Evolutionary conservation across 2,113 vertebrate species (phyloP), one percentile per base, ranked within the genome.

Genomic region (Stigmatopora argus): DNA sequence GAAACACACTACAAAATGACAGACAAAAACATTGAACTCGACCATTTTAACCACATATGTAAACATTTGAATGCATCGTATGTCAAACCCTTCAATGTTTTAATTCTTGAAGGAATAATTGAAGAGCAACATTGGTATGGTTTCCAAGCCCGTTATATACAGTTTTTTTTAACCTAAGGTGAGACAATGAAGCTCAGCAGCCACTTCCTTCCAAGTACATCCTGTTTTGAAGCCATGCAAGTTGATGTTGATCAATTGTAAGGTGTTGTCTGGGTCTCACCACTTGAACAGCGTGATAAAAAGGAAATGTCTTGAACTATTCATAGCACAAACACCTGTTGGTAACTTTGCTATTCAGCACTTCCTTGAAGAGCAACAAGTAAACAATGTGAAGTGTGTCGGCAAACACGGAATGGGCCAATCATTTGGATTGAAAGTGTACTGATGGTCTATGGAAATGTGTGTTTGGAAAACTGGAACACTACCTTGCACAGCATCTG

Each of bases 141-240:
- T 56, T 56, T 26, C 53, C 1, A 31, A 26, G 53, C 14, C 23
- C 21, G 26, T 57, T 57, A 18, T 35, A 15, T 2, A 19, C 49
- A 51, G 14, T 14, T 51, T 51, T 14, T 56, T 56, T 15, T 17
- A 31, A 60, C 34, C 18, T 21, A 1, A 3, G 41, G 38, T 31
- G 23, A 26, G 21, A 55, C 58, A 21, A 35, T n/a, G 2, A 59
- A 59, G 17, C 17, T 59, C 57, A 41, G 57, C 14, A n/a, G 38
- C 35, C 58, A 60, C 58, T 44, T 60, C 34, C 58, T 10, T 41
- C 35, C 21, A 38, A 21, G n/a, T 44, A 61, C 58, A 61, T 61
- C 58, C 58, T 61, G 38, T 61, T 41, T 44, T n/a, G 58, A 61
- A 61, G n/a, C 18, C 58, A 44, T 14, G n/a, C 58, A 35, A 57